Percentiles rank a stretch among this genome's conserved stretches.
Conservation (phyloP, 2,797 vertebrate genomes). For the Epinephelus coioides region DNA sequence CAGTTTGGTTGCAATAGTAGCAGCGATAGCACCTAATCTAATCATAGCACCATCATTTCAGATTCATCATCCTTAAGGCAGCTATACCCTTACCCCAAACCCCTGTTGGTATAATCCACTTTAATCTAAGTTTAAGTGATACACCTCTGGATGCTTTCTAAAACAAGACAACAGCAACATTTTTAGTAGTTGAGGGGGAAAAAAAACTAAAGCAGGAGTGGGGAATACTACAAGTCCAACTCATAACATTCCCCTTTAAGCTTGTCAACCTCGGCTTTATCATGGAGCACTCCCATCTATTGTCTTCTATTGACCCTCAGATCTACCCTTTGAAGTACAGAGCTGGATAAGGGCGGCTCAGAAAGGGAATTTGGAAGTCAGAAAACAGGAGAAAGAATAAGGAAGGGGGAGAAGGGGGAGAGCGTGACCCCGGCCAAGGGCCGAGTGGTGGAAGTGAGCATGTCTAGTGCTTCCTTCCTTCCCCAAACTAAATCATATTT, state of each 20-base stretch:
- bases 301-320: constrained; percentile 33
- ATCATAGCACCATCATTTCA: constrained; percentile 21
- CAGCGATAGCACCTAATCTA: constrained; percentile 11
- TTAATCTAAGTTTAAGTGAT: constrained; percentile 12
- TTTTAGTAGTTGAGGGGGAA: neutral
- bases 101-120: constrained; percentile 3
- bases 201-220: neutral
- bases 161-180: constrained; percentile 7
- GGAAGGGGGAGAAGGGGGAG: constrained; percentile 9
- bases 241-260: constrained; percentile 44
- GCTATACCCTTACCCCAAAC: neutral
- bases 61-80: constrained; percentile 18
- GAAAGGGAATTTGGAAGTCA: constrained; percentile 46
- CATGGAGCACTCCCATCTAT: constrained; percentile 15
- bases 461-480: constrained; percentile 69
- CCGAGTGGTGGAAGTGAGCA: constrained; percentile 60
- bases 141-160: constrained; percentile 16
- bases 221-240: constrained; percentile 22
- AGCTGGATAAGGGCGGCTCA: constrained; percentile 48
- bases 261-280: constrained; percentile 38
- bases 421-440: constrained; percentile 32
- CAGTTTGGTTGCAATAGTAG: constrained; percentile 9
- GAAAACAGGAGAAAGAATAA: constrained; percentile 39
- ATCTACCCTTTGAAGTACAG: constrained; percentile 45
- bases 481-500: constrained; percentile 75